Evolutionary conservation across 2,888 invertebrate genomes (phyloP).

Genomic region (Pachycephus smyrnensis): DNA sequence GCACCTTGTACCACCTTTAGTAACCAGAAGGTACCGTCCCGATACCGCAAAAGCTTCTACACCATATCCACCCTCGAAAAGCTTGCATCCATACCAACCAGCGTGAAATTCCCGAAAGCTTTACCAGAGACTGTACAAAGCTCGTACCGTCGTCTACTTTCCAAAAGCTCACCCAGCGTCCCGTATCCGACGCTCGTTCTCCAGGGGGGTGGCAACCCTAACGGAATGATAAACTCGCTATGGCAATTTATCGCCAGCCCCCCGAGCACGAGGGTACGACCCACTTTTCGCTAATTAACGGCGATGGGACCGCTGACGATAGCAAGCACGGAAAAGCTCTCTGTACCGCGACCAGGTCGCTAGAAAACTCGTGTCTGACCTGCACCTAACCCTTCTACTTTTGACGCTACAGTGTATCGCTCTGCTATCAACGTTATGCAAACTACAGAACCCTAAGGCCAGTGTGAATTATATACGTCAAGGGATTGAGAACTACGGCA

Average conservation of each 20-base stretch:
- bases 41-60: not conserved
- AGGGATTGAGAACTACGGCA: not conserved
- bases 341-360: not conserved
- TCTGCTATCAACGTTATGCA: not conserved
- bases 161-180: not conserved
- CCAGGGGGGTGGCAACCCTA: not conserved
- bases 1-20: not conserved
- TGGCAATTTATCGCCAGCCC: not conserved
- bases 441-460: not conserved
- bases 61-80: not conserved
- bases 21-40: not conserved
- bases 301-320: not conserved
- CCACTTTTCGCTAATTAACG: not conserved
- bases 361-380: not conserved
- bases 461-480: not conserved
- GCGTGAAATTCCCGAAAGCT: not conserved
- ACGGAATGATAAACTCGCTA: not conserved
- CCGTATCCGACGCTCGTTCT: not conserved
- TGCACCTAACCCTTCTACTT: not conserved
- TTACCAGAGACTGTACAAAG: not conserved
- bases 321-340: not conserved
- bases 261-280: not conserved
- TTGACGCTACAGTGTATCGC: not conserved
- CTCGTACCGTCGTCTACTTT: not conserved
- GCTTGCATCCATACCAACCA: too few species aligned